Percentiles rank a stretch among this genome's conserved stretches.
Evolutionary conservation across 2,797 vertebrate genomes (phyloP).

Genomic region (Neosilurus hyrtlii): DNA sequence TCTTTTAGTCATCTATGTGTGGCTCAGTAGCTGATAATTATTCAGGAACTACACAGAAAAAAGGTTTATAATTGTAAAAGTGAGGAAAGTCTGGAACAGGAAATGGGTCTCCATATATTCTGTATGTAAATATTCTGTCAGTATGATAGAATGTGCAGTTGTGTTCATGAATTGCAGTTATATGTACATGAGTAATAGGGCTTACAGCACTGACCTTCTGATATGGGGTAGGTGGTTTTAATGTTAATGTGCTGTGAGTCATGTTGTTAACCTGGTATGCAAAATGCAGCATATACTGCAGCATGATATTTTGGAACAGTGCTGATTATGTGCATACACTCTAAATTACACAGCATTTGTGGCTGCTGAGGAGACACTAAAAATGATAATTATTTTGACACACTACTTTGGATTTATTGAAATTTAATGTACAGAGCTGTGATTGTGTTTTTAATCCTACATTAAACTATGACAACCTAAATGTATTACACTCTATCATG

Average conservation of each 20-base stretch:
- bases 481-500: too few species aligned
- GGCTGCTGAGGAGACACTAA: not conserved
- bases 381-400: constrained; percentile 10
- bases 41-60: not conserved
- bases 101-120: too few species aligned
- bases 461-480: constrained; percentile 1
- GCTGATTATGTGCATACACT: not conserved
- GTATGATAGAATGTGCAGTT: not conserved
- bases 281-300: not conserved
- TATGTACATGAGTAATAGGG: not conserved
- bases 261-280: not conserved
- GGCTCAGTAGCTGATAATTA: not conserved
- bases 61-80: not conserved
- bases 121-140: not conserved
- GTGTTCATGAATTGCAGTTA: not conserved
- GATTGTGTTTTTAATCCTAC: constrained; percentile 9
- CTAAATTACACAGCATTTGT: not conserved
- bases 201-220: not conserved
- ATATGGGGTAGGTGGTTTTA: not conserved
- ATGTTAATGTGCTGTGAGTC: not conserved
- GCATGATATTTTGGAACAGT: not conserved
- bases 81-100: not conserved
- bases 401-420: constrained; percentile 11
- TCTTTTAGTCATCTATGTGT: too few species aligned
- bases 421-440: constrained; percentile 6